Evolutionary conservation across 2,888 invertebrate genomes (phyloP), one percentile per base, ranked within the genome.

Genomic region (Caenorhabditis sulstoni): DNA sequence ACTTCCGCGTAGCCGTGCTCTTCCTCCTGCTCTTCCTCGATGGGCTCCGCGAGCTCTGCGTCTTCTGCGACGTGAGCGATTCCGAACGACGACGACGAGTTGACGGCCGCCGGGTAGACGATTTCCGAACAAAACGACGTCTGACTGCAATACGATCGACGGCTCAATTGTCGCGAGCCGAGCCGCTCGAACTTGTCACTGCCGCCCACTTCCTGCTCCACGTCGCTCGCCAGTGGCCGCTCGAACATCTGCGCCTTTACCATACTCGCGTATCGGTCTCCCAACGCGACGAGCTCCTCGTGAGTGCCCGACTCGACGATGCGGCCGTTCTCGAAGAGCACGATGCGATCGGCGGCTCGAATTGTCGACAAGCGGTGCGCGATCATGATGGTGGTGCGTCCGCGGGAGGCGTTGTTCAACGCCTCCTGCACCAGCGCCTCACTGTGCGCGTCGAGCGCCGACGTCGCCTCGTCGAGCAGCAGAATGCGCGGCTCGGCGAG

Each of bases 301-400:
- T 84, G 84, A 11, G 79, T 79, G 11, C 84, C 84, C 52, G 53
- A 59, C 20, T 80, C 79, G 3, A 39, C 55, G 8, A 55, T 14
- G 16, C 9, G 11, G 16, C 55, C 55, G n/a, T 18, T 83, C 83
- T 20, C 81, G 65, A 16, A 84, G 29, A 29, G 7, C 29, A 29
- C 29, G 29, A 29, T 29, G 29, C 29, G 29, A 7, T 29, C 29
- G 29, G 86, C 87, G 29, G 87, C 81, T 9, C 84, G 49, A 20
- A 87, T 74, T 11, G 87, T 87, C 4, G 87, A 87, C 52, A 87
- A 58, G 7, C 87, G 59, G 62, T 87, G 87, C 8, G 87, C 87
- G 35, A 87, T 87, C 37, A 87, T 77, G 44, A 86, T 84, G 8
- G 84, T 85, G 0, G 82, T 73, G 29, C 29, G 29, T 29, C 29